These are phyloP conservation scores for Parnassius glacialis DNA, from an alignment of 2,888 invertebrate species.

Conservation along the genomic window DNA sequence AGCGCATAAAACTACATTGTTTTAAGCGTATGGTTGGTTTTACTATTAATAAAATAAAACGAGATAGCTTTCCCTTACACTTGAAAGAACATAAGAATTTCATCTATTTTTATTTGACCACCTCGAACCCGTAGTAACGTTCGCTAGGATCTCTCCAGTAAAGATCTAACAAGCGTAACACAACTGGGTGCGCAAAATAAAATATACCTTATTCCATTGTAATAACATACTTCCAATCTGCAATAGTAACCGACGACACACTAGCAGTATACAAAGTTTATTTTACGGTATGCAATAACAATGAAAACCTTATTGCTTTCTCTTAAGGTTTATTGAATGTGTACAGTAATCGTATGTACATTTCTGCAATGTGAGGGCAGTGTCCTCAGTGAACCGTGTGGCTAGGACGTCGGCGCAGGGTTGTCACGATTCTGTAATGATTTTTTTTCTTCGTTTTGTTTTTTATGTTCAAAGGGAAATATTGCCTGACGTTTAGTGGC, in stretches of 20 bases:
- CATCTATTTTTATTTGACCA: conserved; percentile 66
- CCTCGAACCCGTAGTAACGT: conserved; percentile 59
- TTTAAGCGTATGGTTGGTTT: conserved; percentile 32
- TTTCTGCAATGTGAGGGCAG: conserved; percentile 58
- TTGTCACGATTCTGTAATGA: conserved; percentile 62
- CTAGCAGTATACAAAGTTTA: conserved; percentile 30
- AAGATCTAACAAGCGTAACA: conserved; percentile 49
- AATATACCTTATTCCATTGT: conserved; percentile 32
- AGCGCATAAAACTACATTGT: conserved; percentile 31
- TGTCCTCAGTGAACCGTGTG: conserved; percentile 68
- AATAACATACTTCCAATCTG: conserved; percentile 29
- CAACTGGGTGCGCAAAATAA: conserved; percentile 25
- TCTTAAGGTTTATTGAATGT: conserved; percentile 34
- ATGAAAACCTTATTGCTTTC: conserved; percentile 20
- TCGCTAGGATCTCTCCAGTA: conserved; percentile 61
- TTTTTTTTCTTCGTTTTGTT: conserved; percentile 44
- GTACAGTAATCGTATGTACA: conserved; percentile 33
- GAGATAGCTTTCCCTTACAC: conserved; percentile 48
- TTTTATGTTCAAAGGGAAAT: conserved; percentile 34
- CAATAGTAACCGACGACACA: conserved; percentile 27
- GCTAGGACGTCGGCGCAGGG: conserved; percentile 65
- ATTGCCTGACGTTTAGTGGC: conserved; percentile 25
- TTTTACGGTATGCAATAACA: conserved; percentile 17
- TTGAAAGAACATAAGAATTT: conserved; percentile 67
- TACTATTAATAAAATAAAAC: conserved; percentile 51